Evolutionary conservation across 2,113 vertebrate species (phyloP), one percentile per base, ranked within the genome.

Genomic region (Leucopsar rothschildi): DNA sequence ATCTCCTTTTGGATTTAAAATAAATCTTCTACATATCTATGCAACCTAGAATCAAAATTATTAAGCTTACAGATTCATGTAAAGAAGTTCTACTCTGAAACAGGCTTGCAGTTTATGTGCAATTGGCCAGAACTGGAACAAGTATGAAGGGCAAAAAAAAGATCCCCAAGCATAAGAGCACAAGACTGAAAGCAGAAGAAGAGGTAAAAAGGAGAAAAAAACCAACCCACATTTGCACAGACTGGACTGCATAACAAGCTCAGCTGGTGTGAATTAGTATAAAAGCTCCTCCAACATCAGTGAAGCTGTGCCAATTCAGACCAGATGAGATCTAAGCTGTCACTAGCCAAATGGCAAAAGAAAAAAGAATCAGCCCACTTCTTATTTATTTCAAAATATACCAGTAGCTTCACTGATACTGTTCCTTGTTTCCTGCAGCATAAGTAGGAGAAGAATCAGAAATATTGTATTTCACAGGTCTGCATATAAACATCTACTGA

Each of bases 141-240:
- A 64, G 63, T 50, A 22, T 2, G 31, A 88, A 50, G 42, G 24
- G 44, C 37, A 73, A 71, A 88, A 95, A 90, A 91, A 91, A 91
- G 70, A 90, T 35, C 39, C 56, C 40, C 31, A n/a, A 94, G 72
- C 63, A 88, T 73, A 88, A 61, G 45, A 91, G 66, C 50, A 56
- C 61, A 86, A 92, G 86, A 86, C 22, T 37, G 39, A 95, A 97
- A 96, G 86, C 92, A 97, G 92, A 96, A 96, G 76, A 82, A 95
- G 61, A 92, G 52, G 84, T 71, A 75, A 65, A 88, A 91, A 59
- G 50, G 40, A 70, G 93, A 69, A 89, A 73, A 71, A 21, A 10
- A 94, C 5, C 52, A 85, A 73, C 63, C 35, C 35, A 33, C 39
- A 59, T 29, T 88, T 86, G 88, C 42, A 66, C 82, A 93, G 86